A percentile compares a stretch with the other conserved stretches of the same genome.
phyloP scores from a whole-genome alignment of 1,140 invertebrate genomes.

The Drosophila kanapiae region DNA sequence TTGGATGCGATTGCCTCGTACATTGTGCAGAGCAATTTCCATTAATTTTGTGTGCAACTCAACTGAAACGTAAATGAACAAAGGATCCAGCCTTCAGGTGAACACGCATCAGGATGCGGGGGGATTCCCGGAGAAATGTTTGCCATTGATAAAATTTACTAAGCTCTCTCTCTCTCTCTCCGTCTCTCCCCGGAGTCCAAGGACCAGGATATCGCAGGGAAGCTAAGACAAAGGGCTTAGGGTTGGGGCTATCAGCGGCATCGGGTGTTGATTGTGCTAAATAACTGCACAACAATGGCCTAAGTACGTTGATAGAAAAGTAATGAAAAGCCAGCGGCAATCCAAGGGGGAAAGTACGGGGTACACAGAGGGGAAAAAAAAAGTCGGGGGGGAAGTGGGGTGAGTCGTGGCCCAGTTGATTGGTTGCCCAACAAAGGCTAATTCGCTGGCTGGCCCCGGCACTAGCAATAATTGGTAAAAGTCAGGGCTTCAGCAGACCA shows the following conservation, averaged over 20 bases:
- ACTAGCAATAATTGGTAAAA: conserved; percentile 82
- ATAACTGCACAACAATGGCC: conserved; percentile 83
- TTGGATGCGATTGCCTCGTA: conserved; percentile 33
- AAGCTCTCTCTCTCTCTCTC: conserved; percentile 28
- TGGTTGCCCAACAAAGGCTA: conserved; percentile 82
- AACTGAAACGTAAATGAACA: conserved; percentile 76
- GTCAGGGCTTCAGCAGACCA: conserved; percentile 45
- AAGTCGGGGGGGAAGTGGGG: neutral
- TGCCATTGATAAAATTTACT: conserved; percentile 75
- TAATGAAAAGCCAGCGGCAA: conserved; percentile 70
- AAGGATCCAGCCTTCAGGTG: conserved; percentile 66
- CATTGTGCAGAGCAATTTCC: conserved; percentile 65
- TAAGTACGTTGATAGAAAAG: conserved; percentile 84
- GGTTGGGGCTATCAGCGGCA: conserved; percentile 64
- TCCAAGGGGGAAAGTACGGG: conserved; percentile 5
- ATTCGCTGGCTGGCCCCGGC: conserved; percentile 73
- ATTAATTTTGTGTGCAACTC: conserved; percentile 77
- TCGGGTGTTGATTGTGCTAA: conserved; percentile 82
- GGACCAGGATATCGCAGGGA: conserved; percentile 14
- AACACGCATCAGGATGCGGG: conserved; percentile 16
- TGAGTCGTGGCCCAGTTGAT: conserved; percentile 50
- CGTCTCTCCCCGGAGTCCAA: conserved; percentile 3
- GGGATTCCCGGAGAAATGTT: conserved; percentile 37
- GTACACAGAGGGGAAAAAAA: neutral
- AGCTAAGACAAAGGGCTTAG: conserved; percentile 8